Percentiles rank a stretch among this genome's conserved stretches.
Conservation (phyloP, 1,140 invertebrate genomes). For the Lamellibrachia luymesi region DNA sequence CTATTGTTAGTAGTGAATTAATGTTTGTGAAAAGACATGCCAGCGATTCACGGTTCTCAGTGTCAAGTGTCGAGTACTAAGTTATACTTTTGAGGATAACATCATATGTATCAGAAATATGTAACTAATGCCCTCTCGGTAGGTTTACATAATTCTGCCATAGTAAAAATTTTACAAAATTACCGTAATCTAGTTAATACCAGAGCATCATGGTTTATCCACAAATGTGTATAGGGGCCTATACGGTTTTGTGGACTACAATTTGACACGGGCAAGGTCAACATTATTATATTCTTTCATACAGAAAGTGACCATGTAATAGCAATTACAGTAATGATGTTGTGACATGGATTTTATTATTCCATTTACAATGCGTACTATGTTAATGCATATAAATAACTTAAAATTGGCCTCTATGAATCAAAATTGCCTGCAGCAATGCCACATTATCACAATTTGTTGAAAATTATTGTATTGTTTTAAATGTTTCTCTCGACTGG, state of each 20-base stretch:
- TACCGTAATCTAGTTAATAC: too few species aligned
- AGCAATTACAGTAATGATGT: background rate
- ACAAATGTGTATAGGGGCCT: background rate
- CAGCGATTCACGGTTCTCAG: background rate
- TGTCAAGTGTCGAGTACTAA: background rate
- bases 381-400: too few species aligned
- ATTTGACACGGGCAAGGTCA: too few species aligned
- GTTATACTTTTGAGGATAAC: background rate
- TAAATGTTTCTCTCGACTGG: too few species aligned
- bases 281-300: background rate
- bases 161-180: background rate
- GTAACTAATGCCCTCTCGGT: background rate
- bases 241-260: background rate
- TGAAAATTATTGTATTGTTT: background rate
- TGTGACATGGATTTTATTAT: too few species aligned
- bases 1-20: background rate
- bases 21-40: background rate
- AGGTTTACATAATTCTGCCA: background rate
- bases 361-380: too few species aligned
- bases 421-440: background rate
- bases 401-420: too few species aligned
- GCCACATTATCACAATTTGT: background rate
- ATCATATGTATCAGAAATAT: background rate
- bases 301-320: background rate
- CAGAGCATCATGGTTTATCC: background rate